Evolutionary conservation across 1,140 invertebrate species (phyloP).

Genomic region (Phymorhynchus buccinoides): DNA sequence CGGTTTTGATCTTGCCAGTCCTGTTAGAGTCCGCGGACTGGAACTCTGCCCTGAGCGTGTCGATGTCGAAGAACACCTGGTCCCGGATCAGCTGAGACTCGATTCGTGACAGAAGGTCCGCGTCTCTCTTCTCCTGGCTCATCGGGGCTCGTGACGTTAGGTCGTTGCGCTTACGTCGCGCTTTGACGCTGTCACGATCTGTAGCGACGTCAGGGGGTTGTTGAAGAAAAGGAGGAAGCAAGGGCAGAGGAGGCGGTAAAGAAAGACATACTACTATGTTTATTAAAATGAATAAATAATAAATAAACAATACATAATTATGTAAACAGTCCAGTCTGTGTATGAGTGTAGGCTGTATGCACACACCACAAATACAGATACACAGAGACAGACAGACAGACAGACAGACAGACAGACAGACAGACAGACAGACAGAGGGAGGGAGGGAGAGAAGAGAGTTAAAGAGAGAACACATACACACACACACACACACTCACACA

Average conservation of each 20-base stretch:
- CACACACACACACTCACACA: slow-evolving; percentile 6
- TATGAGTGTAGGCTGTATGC: too few relatives aligned
- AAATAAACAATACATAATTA: too few relatives aligned
- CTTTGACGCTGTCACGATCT: slow-evolving; percentile 68
- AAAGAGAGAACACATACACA: neutral
- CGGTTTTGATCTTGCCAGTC: slow-evolving; percentile 35
- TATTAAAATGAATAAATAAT: too few relatives aligned
- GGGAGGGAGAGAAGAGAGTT: neutral
- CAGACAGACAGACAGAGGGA: neutral
- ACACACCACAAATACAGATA: too few relatives aligned
- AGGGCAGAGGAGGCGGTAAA: too few relatives aligned
- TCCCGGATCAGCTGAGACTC: slow-evolving; percentile 49
- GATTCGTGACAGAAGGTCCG: slow-evolving; percentile 57
- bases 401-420: neutral
- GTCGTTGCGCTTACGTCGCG: slow-evolving; percentile 56
- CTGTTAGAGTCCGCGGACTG: slow-evolving; percentile 28
- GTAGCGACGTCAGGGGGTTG: neutral
- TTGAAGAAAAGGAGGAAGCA: neutral
- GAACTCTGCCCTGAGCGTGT: slow-evolving; percentile 44
- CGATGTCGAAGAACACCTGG: slow-evolving; percentile 56
- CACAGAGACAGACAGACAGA: neutral
- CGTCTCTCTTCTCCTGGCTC: slow-evolving; percentile 57
- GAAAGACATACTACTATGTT: too few relatives aligned
- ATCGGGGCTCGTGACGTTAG: slow-evolving; percentile 44
- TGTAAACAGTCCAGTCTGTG: too few relatives aligned